Evolutionary conservation across 2,113 vertebrate species (phyloP), one percentile per base, ranked within the genome.

Genomic region (Rhabdomys dilectus): DNA sequence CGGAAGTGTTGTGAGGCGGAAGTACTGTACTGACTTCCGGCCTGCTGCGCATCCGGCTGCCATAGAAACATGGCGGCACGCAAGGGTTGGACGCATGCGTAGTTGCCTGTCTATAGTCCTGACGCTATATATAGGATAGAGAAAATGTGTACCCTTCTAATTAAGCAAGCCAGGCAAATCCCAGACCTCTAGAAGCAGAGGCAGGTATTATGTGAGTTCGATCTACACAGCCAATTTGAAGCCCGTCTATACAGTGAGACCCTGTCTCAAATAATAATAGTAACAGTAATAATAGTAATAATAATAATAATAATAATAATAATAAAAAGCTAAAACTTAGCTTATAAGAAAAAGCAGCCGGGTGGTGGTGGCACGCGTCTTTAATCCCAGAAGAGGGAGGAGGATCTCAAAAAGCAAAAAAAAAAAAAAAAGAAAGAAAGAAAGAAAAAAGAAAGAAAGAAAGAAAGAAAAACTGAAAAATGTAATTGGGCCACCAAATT

Each of bases 1-100:
- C 89, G 96, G 94, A 97, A 97, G 84, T 58, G 29, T 22, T 0
- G 6, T 0, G 0, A 91, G 78, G 64, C 95, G 97, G 96, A 96
- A 91, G 64, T 64, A 7, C 2, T 0, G 3, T 76, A 70, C 70
- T 94, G 10, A 4, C 90, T 95, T 97, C 90, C 92, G 87, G 0
- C 0, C 7, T 31, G 1, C 31, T 10, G 2, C 21, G 91, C 76
- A 0, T 77, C n/a, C 0, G 3, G 95, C 48, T 91, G 94, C n/a
- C 87, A 70, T 84, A 34, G 96, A 60, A 89, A 95, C 93, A 2
- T 0, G 4, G 36, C 0, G 0, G 72, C 53, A 0, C 0, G 1
- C 29, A 1, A 5, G 0, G 7, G 5, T 15, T 2, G 4, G 36
- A 9, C 36, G 16, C 42, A 0, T 11, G 80, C 70, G 48, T 2